Percentiles rank a stretch among this genome's conserved stretches.
Conservation (phyloP, 1,140 invertebrate species). For the Ericerus pela region DNA sequence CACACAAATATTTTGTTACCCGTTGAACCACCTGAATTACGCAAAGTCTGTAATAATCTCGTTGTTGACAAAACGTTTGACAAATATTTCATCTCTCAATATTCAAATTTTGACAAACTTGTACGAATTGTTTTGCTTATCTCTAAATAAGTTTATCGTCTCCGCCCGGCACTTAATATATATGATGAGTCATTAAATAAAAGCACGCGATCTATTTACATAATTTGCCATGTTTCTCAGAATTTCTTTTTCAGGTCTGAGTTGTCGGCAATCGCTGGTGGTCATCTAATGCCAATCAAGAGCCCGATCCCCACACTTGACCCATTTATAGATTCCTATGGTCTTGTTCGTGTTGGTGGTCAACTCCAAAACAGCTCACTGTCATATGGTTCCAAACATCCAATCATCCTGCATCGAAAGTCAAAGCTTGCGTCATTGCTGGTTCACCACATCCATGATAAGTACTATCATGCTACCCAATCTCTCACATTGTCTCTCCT, state of each 20-base stretch:
- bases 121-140: neutral
- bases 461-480: conserved; percentile 26
- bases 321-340: conserved; percentile 19
- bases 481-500: conserved; percentile 12
- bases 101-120: neutral
- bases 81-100: too few species aligned
- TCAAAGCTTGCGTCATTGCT: conserved; percentile 28
- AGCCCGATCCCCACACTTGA: neutral
- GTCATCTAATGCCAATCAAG: neutral
- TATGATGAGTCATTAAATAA: too few species aligned
- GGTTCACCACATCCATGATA: conserved; percentile 26
- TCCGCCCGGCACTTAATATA: too few species aligned
- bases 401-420: conserved; percentile 28
- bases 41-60: neutral
- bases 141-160: too few species aligned
- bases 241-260: neutral
- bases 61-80: too few species aligned
- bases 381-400: conserved; percentile 28
- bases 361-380: conserved; percentile 2
- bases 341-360: conserved; percentile 17
- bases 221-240: neutral
- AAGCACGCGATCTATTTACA: too few species aligned
- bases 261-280: neutral
- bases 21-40: neutral
- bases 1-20: neutral